Percentiles rank a stretch among this genome's conserved stretches.
These are phyloP conservation scores for Hippoglossus hippoglossus DNA, from an alignment of 2,797 vertebrate genomes.

Conservation along the genomic window DNA sequence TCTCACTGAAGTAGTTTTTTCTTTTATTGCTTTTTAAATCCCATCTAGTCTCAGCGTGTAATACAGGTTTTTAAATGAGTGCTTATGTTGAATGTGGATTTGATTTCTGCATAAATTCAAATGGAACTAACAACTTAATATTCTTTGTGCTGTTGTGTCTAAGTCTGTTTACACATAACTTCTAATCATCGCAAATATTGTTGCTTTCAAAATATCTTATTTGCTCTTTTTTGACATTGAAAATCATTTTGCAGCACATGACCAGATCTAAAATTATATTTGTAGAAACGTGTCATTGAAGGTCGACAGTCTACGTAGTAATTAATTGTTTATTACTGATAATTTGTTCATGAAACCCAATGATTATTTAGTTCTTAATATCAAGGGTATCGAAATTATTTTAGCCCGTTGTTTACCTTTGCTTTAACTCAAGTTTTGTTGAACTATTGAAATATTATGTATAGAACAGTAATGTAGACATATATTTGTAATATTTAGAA, in stretches of 20 bases:
- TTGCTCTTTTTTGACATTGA: not conserved
- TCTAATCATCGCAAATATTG: not conserved
- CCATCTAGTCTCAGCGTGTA: not conserved
- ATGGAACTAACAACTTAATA: not conserved
- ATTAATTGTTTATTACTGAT: no score
- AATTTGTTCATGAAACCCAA: no score
- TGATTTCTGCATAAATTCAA: not conserved
- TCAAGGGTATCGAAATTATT: no score
- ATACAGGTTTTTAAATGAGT: not conserved
- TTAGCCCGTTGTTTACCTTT: no score
- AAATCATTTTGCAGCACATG: not conserved
- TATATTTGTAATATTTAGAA: no score
- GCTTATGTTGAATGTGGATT: not conserved
- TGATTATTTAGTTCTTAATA: no score
- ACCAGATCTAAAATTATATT: not conserved
- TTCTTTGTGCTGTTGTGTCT: no score
- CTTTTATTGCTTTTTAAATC: constrained; percentile 14
- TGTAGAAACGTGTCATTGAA: no score
- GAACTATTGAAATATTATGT: no score
- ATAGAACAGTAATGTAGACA: no score
- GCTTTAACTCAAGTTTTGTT: no score
- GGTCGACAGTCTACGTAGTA: no score
- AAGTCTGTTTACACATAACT: not conserved
- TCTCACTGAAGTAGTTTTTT: constrained; percentile 23
- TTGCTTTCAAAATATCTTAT: not conserved